phyloP scores from a whole-genome alignment of 2,113 vertebrate genomes.

The Chaetodon auriga region DNA sequence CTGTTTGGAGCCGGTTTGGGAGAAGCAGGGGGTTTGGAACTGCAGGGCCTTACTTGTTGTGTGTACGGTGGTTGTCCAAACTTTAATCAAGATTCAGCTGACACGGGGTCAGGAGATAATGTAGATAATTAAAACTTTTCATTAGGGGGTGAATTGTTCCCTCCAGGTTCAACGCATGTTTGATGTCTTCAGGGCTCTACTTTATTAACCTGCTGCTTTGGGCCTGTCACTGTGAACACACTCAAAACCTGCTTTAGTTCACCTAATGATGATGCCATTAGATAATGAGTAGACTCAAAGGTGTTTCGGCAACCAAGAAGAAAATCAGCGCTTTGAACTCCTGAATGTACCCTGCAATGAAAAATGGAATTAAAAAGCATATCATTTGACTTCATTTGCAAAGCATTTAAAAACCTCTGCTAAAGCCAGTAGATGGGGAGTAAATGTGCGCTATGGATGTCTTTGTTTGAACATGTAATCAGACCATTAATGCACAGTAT shows the following conservation, averaged over 20 bases:
- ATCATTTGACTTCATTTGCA: not conserved
- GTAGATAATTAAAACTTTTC: constrained; percentile 68
- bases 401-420: not conserved
- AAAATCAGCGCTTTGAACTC: constrained; percentile 11
- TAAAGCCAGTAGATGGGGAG: too few species aligned
- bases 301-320: not conserved
- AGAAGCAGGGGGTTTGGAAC: constrained; percentile 20
- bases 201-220: constrained; percentile 71
- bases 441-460: not conserved
- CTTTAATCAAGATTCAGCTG: constrained; percentile 67
- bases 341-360: not conserved
- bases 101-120: constrained; percentile 61
- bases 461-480: not conserved
- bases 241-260: constrained; percentile 35
- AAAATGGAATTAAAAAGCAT: not conserved
- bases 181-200: constrained; percentile 47
- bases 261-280: constrained; percentile 31
- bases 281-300: constrained; percentile 46
- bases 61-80: constrained; percentile 22
- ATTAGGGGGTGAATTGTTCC: constrained; percentile 49
- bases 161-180: constrained; percentile 56
- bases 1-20: constrained; percentile 17
- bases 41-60: constrained; percentile 40
- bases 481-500: not conserved
- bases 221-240: constrained; percentile 30